A percentile compares a stretch with the other conserved stretches of the same genome.
phyloP scores from a whole-genome alignment of 2,797 vertebrate species.

The Ispidina lecontei region DNA sequence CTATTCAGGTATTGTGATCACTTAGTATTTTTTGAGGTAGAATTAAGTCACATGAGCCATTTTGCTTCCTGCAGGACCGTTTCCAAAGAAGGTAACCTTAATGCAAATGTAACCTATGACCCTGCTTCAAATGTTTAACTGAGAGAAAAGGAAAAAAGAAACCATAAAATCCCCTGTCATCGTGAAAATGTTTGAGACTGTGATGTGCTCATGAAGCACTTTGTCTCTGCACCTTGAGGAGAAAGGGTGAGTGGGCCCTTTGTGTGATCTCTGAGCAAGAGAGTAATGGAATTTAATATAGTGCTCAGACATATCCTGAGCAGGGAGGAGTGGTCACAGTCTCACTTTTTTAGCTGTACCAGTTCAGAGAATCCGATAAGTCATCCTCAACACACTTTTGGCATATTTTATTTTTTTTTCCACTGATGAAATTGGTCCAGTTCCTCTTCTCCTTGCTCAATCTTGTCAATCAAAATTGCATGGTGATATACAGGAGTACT shows the following conservation, averaged over 20 bases:
- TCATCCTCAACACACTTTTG: neutral
- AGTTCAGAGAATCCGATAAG: neutral
- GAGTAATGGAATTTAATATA: neutral
- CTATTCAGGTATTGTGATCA: constrained; percentile 9
- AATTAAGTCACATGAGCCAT: neutral
- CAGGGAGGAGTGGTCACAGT: neutral
- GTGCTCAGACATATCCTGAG: neutral
- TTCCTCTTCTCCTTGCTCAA: neutral
- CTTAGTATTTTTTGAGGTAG: constrained; percentile 12
- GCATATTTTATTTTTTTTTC: neutral
- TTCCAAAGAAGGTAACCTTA: constrained; percentile 22
- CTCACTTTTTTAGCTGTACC: neutral
- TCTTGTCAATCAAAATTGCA: neutral
- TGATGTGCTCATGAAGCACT: neutral
- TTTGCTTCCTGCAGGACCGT: neutral
- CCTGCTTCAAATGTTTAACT: constrained; percentile 13
- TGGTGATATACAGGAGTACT: neutral
- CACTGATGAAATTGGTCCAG: neutral
- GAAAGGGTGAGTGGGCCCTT: neutral
- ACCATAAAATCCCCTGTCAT: neutral
- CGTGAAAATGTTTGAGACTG: constrained; percentile 2
- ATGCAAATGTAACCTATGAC: neutral
- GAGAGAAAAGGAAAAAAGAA: neutral
- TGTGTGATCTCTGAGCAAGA: neutral
- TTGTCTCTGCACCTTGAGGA: neutral